Evolutionary conservation across 2,113 vertebrate genomes (phyloP).

Genomic region (Dasyurus viverrinus): DNA sequence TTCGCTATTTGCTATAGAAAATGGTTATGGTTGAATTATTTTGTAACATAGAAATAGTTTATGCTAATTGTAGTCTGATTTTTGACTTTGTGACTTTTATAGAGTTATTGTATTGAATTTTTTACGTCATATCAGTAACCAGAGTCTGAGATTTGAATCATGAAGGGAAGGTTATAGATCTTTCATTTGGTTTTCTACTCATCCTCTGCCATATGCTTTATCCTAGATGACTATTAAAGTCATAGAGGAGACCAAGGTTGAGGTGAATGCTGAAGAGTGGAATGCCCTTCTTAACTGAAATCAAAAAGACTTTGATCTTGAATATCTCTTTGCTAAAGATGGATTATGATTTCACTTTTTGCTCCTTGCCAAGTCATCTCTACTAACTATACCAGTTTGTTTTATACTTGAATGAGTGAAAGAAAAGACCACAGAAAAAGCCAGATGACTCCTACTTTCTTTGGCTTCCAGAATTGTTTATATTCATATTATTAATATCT

Average conservation of each 20-base stretch:
- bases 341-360: conserved; percentile 15
- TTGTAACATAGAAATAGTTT: neutral
- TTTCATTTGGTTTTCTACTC: neutral
- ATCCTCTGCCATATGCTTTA: neutral
- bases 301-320: conserved; percentile 28
- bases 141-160: neutral
- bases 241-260: conserved; percentile 36
- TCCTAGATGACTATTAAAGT: conserved; percentile 28
- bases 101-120: neutral
- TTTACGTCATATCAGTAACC: neutral
- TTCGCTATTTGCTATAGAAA: conserved; percentile 31
- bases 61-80: neutral
- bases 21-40: conserved; percentile 45
- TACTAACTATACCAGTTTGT: neutral
- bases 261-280: conserved; percentile 36
- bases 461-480: neutral
- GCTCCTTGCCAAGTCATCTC: neutral
- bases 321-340: conserved; percentile 18
- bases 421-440: conserved; percentile 15
- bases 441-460: neutral
- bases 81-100: neutral
- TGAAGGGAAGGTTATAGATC: neutral
- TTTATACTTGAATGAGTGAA: conserved; percentile 34
- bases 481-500: conserved; percentile 21
- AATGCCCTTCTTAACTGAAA: neutral